Evolutionary conservation across 53 echinoderm and acorn worm species (phyloP).

Genomic region (Holothuria scabra): DNA sequence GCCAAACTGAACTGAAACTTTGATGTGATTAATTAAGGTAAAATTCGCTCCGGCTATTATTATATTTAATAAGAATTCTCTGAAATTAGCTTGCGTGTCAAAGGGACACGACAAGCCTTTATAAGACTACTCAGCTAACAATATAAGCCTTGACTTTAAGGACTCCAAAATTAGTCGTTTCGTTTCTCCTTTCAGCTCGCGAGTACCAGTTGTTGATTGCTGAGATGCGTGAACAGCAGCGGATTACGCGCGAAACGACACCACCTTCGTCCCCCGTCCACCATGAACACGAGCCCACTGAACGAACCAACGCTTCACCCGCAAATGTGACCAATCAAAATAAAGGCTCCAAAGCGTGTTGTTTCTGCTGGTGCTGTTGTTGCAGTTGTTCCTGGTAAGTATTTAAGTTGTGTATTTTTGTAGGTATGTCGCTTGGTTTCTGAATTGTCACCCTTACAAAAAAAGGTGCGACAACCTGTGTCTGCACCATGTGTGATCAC

Average conservation of each 20-base stretch:
- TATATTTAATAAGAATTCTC: no score
- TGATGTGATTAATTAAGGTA: no score
- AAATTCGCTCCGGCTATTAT: no score
- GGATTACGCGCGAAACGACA: conserved; percentile 32
- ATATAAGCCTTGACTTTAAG: no score
- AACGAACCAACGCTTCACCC: conserved; percentile 41
- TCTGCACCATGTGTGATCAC: no score
- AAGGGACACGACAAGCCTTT: no score
- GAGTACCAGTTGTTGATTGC: conserved; percentile 68
- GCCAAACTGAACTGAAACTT: no score
- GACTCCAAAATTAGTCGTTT: background rate
- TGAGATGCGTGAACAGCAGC: conserved; percentile 67
- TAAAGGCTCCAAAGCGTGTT: conserved; percentile 91
- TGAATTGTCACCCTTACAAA: no score
- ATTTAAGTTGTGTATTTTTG: background rate
- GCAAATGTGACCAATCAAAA: conserved; percentile 46
- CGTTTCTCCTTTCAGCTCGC: conserved; percentile 51
- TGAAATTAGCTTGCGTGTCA: no score
- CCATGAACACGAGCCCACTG: conserved; percentile 55
- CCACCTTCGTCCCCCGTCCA: conserved; percentile 38
- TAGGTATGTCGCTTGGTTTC: no score
- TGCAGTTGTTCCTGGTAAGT: conserved; percentile 95
- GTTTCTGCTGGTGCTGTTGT: conserved; percentile 99
- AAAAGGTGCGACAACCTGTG: no score
- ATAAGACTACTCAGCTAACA: no score